Evolutionary conservation across 2,888 invertebrate species (phyloP), one percentile per base, ranked within the genome.

Genomic region (Aspidiotus destructor): DNA sequence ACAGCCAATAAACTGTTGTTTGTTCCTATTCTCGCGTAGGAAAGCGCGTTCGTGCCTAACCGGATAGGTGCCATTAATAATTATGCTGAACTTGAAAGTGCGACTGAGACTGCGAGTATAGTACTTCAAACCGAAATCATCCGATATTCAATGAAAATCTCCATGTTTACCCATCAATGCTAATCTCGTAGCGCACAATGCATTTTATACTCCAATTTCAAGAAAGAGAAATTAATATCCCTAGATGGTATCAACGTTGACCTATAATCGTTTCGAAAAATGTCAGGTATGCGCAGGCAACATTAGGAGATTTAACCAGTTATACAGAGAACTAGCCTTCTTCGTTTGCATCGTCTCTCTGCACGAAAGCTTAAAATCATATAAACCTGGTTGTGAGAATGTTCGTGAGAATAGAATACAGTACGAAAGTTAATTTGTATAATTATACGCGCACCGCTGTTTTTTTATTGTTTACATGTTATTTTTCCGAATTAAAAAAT

Each of bases 151-250:
- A 28, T 28, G 28, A 28, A 28, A 28, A 28, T 28, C 28, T 28
- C 28, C 28, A 28, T 28, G 28, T 28, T 28, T 3, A 28, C 28
- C 5, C 28, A 28, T 28, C 28, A 28, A 28, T 28, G 28, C 28
- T 28, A 28, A 28, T 28, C 28, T 28, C 28, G 28, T 28, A 28
- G 28, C 28, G 28, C 28, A 28, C 28, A 28, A 13, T n/a, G 48
- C 48, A 48, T 48, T 48, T 48, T n/a, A 48, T 13, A 48, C 48
- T 11, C n/a, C 48, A n/a, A 48, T 48, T 48, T 48, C 48, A 48
- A n/a, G 48, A 48, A 48, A 48, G 48, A 48, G 48, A 48, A 48
- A 48, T 48, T 48, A 48, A 48, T 48, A 48, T 48, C 48, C 48
- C 48, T 48, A 48, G 48, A 48, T 48, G 48, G 48, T 48, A 48